Evolutionary conservation across 2,888 invertebrate genomes (phyloP).

Genomic region (Dynastes grantii): DNA sequence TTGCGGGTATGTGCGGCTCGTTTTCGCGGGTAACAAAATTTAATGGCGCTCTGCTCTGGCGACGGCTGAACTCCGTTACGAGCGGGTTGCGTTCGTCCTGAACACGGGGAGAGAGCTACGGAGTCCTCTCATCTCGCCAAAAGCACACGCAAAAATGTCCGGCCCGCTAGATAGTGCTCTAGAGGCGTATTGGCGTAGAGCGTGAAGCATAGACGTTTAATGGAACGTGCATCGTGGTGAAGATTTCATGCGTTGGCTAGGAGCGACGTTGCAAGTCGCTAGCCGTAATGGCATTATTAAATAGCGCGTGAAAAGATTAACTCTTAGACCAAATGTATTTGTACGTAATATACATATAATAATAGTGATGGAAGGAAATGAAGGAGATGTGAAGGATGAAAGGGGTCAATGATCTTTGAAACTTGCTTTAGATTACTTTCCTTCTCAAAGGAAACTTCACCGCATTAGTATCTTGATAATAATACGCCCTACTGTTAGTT

Average conservation of each 20-base stretch:
- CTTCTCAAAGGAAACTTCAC: no score
- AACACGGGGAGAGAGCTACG: not conserved
- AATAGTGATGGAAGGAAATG: no score
- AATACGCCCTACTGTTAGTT: no score
- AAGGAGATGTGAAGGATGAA: no score
- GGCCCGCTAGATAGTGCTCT: not conserved
- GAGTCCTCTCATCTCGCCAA: constrained; percentile 45
- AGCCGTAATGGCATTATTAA: constrained; percentile 30
- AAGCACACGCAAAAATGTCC: constrained; percentile 47
- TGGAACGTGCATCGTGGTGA: constrained; percentile 27
- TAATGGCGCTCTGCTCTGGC: constrained; percentile 30
- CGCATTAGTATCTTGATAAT: no score
- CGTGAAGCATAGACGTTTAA: constrained; percentile 5
- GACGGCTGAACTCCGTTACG: constrained; percentile 9
- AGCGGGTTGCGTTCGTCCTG: constrained; percentile 13
- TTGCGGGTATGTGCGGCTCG: constrained; percentile 30
- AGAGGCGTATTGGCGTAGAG: not conserved
- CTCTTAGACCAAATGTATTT: not conserved
- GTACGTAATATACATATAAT: no score
- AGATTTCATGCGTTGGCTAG: constrained; percentile 9
- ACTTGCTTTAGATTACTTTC: no score
- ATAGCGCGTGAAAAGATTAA: constrained; percentile 41
- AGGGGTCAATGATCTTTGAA: no score
- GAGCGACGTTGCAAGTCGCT: not conserved
- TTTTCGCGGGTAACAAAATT: constrained; percentile 52